Percentiles rank a stretch among this genome's conserved stretches.
Evolutionary conservation across 1,140 invertebrate species (phyloP).

Genomic region (Lutraria rhynchaena): DNA sequence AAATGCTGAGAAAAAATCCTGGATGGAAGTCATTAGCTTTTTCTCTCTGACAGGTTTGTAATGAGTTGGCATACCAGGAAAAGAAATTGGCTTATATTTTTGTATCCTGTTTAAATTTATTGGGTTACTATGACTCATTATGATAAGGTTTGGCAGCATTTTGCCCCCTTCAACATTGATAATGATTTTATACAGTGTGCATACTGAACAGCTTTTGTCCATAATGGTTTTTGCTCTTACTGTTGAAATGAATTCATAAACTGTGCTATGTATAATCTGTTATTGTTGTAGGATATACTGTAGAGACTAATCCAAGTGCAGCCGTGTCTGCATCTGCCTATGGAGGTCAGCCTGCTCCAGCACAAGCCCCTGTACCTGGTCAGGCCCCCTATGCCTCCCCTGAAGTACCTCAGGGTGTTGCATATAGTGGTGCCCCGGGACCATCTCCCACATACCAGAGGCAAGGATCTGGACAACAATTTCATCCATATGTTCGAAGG

Average conservation of each 20-base stretch:
- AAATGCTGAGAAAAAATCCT: no score
- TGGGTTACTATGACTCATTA: no score
- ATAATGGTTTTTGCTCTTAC: no score
- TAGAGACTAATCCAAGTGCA: conserved; percentile 15
- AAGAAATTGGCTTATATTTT: no score
- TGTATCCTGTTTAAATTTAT: no score
- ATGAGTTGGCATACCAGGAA: no score
- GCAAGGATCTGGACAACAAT: conserved; percentile 46
- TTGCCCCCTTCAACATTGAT: no score
- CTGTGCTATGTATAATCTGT: background rate
- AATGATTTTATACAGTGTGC: no score
- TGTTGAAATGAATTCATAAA: background rate
- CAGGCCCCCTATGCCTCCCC: conserved; percentile 28
- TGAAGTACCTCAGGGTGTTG: conserved; percentile 26
- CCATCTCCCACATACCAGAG: conserved; percentile 50
- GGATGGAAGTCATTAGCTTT: no score
- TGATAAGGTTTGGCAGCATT: no score
- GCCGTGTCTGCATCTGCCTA: conserved; percentile 31
- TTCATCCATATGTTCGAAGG: conserved; percentile 53
- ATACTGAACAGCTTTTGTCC: background rate
- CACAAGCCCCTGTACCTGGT: conserved; percentile 6
- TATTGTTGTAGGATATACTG: conserved; percentile 44
- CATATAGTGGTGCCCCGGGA: conserved; percentile 47
- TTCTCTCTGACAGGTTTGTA: no score
- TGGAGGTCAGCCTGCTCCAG: conserved; percentile 40